These are phyloP conservation scores for Trissolcus brochymenae DNA, from an alignment of 2,888 invertebrate species.

Conservation along the genomic window DNA sequence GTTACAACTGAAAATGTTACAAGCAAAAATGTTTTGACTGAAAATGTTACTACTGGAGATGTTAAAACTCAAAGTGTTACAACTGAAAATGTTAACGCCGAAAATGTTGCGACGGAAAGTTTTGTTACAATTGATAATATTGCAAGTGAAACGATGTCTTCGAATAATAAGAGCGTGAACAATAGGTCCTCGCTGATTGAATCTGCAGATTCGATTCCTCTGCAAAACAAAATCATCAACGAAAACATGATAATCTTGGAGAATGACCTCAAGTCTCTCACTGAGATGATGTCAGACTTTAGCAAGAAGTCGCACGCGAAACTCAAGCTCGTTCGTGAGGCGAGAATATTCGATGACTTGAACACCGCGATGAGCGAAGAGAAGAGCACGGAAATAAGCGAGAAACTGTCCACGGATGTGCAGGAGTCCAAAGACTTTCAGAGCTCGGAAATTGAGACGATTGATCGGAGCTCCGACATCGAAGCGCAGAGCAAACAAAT, in stretches of 20 bases:
- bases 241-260: slow-evolving; percentile 72
- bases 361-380: slow-evolving; percentile 16
- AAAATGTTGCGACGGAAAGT: no score
- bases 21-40: no score
- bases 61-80: no score
- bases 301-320: slow-evolving; percentile 69
- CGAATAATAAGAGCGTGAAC: neutral
- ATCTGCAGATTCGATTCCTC: slow-evolving; percentile 62
- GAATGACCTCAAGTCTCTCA: slow-evolving; percentile 70
- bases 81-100: no score
- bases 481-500: slow-evolving; percentile 69
- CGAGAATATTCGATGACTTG: slow-evolving; percentile 31
- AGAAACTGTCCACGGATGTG: slow-evolving; percentile 57
- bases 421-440: slow-evolving; percentile 28
- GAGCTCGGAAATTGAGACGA: slow-evolving; percentile 34
- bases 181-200: neutral
- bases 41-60: no score
- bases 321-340: slow-evolving; percentile 51
- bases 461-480: slow-evolving; percentile 66
- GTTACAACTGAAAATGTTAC: no score
- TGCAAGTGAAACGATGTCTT: no score
- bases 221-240: slow-evolving; percentile 71
- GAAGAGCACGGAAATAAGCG: slow-evolving; percentile 67
- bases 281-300: slow-evolving; percentile 72
- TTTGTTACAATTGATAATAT: no score